phyloP scores from a whole-genome alignment of 2,113 vertebrate genomes.

The Thalassoma bifasciatum region DNA sequence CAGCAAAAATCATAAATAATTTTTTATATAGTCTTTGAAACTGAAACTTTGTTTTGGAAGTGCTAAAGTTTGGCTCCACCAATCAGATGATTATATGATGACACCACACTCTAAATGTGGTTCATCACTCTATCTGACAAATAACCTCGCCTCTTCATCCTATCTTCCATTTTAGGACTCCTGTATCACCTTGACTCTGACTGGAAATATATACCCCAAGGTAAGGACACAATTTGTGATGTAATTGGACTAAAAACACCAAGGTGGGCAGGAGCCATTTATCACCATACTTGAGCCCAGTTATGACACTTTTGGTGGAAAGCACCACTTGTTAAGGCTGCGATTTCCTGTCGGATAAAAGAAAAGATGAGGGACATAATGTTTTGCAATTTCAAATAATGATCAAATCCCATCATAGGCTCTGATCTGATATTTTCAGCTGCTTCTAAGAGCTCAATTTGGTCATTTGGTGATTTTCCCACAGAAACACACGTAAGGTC shows the following conservation, averaged over 20 bases:
- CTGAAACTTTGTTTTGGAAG: too few relatives aligned
- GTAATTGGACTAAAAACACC: slow-evolving; percentile 17
- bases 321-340: slow-evolving; percentile 41
- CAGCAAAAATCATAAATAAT: too few relatives aligned
- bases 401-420: slow-evolving; percentile 25
- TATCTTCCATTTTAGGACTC: slow-evolving; percentile 10
- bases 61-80: too few relatives aligned
- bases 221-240: slow-evolving; percentile 10
- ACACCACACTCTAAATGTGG: slow-evolving; percentile 4
- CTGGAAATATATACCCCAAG: background rate
- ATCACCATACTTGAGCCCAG: slow-evolving; percentile 32
- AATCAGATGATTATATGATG: background rate
- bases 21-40: too few relatives aligned
- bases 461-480: slow-evolving; percentile 45
- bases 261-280: slow-evolving; percentile 38
- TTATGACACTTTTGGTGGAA: slow-evolving; percentile 38
- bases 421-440: slow-evolving; percentile 47
- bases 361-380: slow-evolving; percentile 38
- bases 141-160: background rate
- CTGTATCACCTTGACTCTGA: slow-evolving; percentile 3
- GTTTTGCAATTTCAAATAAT: slow-evolving; percentile 65
- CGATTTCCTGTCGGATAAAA: slow-evolving; percentile 48
- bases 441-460: slow-evolving; percentile 31
- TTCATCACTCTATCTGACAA: slow-evolving; percentile 3
- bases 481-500: slow-evolving; percentile 22